Evolutionary conservation across 2,888 invertebrate species (phyloP).

Genomic region (Cantharis lateralis): DNA sequence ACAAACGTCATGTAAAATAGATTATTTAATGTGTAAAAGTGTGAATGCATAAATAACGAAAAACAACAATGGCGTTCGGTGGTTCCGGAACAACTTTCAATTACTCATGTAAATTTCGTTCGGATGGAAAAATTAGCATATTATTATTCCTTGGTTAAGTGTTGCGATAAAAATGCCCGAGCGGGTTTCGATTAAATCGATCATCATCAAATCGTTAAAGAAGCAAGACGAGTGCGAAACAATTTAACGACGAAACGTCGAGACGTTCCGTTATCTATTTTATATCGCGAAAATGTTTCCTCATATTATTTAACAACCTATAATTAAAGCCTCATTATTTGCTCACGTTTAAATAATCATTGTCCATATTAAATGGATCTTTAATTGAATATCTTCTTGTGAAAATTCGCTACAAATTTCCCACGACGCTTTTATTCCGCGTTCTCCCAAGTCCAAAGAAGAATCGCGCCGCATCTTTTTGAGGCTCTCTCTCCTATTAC

Average conservation of each 20-base stretch:
- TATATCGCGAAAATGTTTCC: not conserved
- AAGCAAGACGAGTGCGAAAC: not conserved
- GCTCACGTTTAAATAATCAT: conserved; percentile 18
- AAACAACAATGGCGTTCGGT: conserved; percentile 14
- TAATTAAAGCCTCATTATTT: conserved; percentile 20
- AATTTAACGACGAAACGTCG: not conserved
- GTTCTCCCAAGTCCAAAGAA: not conserved
- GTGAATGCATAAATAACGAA: conserved; percentile 4
- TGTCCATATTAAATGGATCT: conserved; percentile 22
- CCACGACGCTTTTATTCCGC: not conserved
- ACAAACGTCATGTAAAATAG: not conserved
- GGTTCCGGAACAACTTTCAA: conserved; percentile 21
- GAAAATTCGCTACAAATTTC: not conserved
- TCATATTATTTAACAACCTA: not conserved
- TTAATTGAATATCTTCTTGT: conserved; percentile 20
- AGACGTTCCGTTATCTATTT: not conserved
- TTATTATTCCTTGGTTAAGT: not conserved
- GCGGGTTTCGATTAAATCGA: not conserved
- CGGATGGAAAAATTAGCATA: not conserved
- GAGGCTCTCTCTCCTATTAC: not conserved
- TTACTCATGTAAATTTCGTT: conserved; percentile 11
- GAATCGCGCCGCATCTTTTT: conserved; percentile 1
- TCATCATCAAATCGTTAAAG: not conserved
- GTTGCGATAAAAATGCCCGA: not conserved
- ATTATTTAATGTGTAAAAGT: conserved; percentile 11